Base-by-base conservation (phyloP, 2,113 vertebrate genomes). In the Podocnemis expansa region DNA sequence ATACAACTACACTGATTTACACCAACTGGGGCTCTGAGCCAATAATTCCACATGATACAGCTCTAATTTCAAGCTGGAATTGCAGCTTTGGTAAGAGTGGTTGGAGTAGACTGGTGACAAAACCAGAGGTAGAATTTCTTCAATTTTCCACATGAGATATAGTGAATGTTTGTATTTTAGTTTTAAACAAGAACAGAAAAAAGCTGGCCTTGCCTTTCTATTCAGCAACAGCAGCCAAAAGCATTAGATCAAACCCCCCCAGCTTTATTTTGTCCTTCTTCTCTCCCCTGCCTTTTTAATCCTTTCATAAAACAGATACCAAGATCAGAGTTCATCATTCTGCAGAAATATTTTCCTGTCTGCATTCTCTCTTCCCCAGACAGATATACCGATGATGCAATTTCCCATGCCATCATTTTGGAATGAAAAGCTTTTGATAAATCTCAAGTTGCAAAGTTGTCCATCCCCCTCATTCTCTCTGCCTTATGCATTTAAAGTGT, bases 391-490 rank as follows among this genome's bases (percentile, higher is more conserved):
- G 49, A 95, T 97, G 89, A 97, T 94, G 80, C 54, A 94, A 90
- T 92, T 97, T 96, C 95, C 95, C 92, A 84, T 41, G 86, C 43
- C 80, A 84, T 94, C 70, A 13, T 81, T 96, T 92, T 96, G 63
- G 85, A 97, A 70, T 90, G 82, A 96, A 96, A 92, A 91, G 29
- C 84, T 96, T 96, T 96, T 90, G 93, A 96, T 96, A 95, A 95
- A 97, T 96, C 89, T 95, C 92, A 94, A 43, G 87, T 78, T 94
- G 85, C 58, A 78, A 88, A 85, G 52, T 34, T 29, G 3, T 63
- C 91, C 34, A 55, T 82, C 90, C 82, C 56, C 93, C 88, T 94
- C 73, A 54, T 89, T 95, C 89, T 89, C 78, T 80, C 67, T 6
- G 16, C 41, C 60, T 89, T 80, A 84, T 89, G 73, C 82, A 82